Conservation (phyloP, 1,140 invertebrate species). For the Metopolophium dirhodum region DNA sequence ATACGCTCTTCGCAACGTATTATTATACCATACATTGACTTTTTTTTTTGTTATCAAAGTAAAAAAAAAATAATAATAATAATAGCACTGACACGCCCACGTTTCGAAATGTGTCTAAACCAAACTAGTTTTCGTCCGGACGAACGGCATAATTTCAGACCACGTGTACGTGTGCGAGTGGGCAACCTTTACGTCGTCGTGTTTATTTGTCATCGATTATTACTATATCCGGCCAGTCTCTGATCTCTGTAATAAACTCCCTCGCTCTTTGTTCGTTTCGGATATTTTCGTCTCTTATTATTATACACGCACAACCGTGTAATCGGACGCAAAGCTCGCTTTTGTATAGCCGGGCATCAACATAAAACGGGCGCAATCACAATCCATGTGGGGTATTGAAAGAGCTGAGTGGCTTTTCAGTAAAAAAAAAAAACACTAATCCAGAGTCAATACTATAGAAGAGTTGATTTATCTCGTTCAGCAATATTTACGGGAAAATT, state of each 20-base stretch:
- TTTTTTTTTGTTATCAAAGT: constrained; percentile 44
- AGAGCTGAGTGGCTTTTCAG: neutral
- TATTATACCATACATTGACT: constrained; percentile 44
- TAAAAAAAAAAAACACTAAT: neutral
- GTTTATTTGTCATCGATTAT: constrained; percentile 41
- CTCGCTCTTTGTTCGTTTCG: neutral
- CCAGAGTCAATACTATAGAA: neutral
- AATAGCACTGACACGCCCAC: constrained; percentile 11
- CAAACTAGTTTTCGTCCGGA: constrained; percentile 41
- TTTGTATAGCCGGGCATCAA: neutral
- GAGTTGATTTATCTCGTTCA: neutral
- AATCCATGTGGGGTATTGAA: neutral
- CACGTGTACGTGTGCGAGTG: neutral
- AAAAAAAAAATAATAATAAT: neutral
- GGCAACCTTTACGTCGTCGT: neutral
- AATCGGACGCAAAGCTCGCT: neutral
- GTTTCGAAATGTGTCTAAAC: constrained; percentile 49
- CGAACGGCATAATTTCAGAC: constrained; percentile 30
- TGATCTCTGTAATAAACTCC: neutral
- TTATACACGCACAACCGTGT: neutral
- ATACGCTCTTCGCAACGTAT: constrained; percentile 38
- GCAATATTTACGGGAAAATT: neutral
- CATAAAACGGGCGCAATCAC: neutral
- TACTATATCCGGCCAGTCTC: neutral
- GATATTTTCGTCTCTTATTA: neutral